A percentile compares a stretch with the other conserved stretches of the same genome.
These are phyloP conservation scores for Oophaga pumilio DNA, from an alignment of 2,113 vertebrate genomes.

Conservation along the genomic window DNA sequence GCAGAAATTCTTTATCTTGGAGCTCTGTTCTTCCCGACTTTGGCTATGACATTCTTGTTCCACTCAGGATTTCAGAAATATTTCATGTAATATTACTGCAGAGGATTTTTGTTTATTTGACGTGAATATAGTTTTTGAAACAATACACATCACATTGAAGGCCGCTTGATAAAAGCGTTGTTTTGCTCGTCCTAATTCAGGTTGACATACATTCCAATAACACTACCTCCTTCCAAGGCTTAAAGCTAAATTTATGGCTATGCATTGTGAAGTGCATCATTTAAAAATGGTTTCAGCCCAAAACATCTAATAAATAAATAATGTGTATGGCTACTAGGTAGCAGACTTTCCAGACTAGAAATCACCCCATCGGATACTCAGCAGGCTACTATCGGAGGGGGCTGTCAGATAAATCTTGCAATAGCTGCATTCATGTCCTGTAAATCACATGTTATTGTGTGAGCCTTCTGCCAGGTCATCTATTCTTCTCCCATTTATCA, in stretches of 20 bases:
- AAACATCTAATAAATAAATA: constrained; percentile 97
- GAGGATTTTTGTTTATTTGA: constrained; percentile 78
- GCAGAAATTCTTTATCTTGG: neutral
- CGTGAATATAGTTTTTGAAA: constrained; percentile 84
- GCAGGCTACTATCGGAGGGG: constrained; percentile 83
- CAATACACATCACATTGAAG: constrained; percentile 75
- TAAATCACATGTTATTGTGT: constrained; percentile 98
- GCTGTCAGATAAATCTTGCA: constrained; percentile 94
- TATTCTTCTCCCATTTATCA: constrained; percentile 96
- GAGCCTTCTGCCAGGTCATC: constrained; percentile 95
- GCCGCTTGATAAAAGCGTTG: constrained; percentile 81
- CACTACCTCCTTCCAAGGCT: constrained; percentile 81
- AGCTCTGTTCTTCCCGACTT: neutral
- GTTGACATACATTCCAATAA: constrained; percentile 88
- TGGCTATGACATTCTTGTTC: constrained; percentile 17
- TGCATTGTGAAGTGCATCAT: constrained; percentile 85
- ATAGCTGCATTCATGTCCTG: constrained; percentile 94
- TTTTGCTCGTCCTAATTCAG: constrained; percentile 83
- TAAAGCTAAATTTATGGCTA: constrained; percentile 82
- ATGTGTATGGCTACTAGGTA: constrained; percentile 83
- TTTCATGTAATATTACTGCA: constrained; percentile 71
- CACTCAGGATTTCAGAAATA: constrained; percentile 63
- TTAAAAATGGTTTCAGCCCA: constrained; percentile 87
- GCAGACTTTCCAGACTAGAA: constrained; percentile 85
- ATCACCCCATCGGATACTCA: constrained; percentile 93